These are phyloP conservation scores for Agapornis canus DNA, from an alignment of 2,797 vertebrate species.

Conservation along the genomic window DNA sequence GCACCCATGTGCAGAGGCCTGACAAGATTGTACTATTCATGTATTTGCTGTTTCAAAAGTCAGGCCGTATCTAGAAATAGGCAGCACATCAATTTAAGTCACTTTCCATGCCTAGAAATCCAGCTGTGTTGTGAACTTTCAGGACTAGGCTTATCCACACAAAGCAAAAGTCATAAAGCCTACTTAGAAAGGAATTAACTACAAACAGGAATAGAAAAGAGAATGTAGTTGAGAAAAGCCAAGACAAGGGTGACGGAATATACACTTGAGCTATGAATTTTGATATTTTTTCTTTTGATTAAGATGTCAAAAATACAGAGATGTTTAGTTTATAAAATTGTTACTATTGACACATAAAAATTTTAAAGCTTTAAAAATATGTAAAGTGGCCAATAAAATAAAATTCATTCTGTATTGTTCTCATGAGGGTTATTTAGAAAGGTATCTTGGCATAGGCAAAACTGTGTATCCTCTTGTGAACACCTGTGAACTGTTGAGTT, in stretches of 20 bases:
- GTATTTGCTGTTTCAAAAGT: background rate
- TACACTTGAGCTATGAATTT: background rate
- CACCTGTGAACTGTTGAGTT: constrained; percentile 76
- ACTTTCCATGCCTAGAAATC: background rate
- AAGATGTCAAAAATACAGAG: background rate
- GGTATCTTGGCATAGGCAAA: constrained; percentile 34
- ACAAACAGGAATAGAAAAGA: background rate
- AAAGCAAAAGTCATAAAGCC: background rate
- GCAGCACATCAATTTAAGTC: background rate
- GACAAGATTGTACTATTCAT: background rate
- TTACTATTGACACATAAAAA: background rate
- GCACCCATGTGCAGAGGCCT: background rate
- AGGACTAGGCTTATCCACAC: background rate
- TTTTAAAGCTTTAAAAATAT: background rate
- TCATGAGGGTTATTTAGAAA: constrained; percentile 50
- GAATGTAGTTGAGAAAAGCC: background rate
- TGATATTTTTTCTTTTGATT: background rate
- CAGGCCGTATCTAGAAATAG: background rate
- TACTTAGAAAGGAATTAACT: background rate
- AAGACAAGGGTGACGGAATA: background rate
- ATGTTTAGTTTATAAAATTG: background rate
- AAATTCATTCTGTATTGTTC: constrained; percentile 30
- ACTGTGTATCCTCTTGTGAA: constrained; percentile 52
- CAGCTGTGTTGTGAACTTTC: background rate
- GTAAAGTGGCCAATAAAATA: constrained; percentile 15